A percentile compares a stretch with the other conserved stretches of the same genome.
Evolutionary conservation across 2,797 vertebrate species (phyloP).

Genomic region (Agapornis canus): DNA sequence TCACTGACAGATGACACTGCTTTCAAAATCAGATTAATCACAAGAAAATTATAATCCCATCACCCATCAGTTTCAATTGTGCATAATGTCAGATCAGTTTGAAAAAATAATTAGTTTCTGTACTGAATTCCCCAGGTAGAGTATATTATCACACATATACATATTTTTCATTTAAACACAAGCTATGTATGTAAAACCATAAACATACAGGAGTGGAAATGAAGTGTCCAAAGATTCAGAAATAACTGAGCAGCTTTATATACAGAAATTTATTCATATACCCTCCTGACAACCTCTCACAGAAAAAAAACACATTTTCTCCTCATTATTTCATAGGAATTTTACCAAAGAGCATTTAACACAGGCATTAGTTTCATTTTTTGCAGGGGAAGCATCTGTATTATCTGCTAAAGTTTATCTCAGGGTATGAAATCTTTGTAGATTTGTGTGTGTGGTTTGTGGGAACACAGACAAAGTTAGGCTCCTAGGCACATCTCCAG

Average conservation of each 20-base stretch:
- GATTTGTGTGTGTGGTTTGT: neutral
- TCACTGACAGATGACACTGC: neutral
- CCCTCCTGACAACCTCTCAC: neutral
- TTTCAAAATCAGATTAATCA: slow-evolving; percentile 4
- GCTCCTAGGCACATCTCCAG: neutral
- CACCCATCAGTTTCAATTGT: neutral
- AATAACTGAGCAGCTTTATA: neutral
- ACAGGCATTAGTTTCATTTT: neutral
- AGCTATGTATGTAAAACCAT: fast-evolving
- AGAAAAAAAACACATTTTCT: neutral
- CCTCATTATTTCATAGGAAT: neutral
- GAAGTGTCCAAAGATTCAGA: neutral
- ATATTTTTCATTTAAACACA: neutral
- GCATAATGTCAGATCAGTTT: neutral
- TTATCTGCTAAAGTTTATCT: neutral
- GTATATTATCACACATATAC: neutral
- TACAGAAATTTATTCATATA: neutral
- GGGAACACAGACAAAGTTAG: neutral
- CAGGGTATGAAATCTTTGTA: neutral
- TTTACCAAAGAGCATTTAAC: neutral
- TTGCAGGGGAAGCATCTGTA: neutral
- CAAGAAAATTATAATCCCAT: neutral
- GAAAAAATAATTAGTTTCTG: slow-evolving; percentile 24
- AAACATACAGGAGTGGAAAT: neutral
- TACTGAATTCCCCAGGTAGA: neutral